Evolutionary conservation across 2,888 invertebrate genomes (phyloP).

Genomic region (Spodoptera exigua): DNA sequence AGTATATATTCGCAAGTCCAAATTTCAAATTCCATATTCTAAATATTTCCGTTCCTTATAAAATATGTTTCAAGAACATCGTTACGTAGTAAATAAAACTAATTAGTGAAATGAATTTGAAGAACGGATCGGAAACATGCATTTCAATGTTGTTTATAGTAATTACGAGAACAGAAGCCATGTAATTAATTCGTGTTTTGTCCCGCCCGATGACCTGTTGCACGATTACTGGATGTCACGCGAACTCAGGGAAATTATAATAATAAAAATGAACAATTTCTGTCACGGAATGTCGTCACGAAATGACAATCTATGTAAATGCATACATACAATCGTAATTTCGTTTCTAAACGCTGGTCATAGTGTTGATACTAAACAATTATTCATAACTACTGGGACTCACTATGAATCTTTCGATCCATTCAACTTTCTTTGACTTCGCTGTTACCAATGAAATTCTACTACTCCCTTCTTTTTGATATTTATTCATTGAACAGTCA

Average conservation of each 20-base stretch:
- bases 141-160: constrained; percentile 32
- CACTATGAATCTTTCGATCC: no score
- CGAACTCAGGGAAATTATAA: constrained; percentile 51
- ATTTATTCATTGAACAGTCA: no score
- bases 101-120: constrained; percentile 22
- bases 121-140: constrained; percentile 37
- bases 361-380: no score
- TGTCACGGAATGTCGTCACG: constrained; percentile 51
- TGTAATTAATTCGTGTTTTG: constrained; percentile 46
- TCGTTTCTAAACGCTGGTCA: background rate
- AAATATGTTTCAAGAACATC: background rate
- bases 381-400: no score
- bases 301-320: constrained; percentile 22
- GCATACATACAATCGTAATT: constrained; percentile 10
- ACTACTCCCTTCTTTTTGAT: no score
- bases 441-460: no score
- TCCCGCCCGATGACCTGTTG: constrained; percentile 65
- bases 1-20: background rate
- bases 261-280: constrained; percentile 52
- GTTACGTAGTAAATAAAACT: constrained; percentile 4
- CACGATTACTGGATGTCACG: constrained; percentile 60
- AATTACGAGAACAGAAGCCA: constrained; percentile 35
- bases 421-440: no score
- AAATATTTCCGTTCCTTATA: background rate
- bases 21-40: background rate